These are phyloP conservation scores for Parnassius smintheus DNA, from an alignment of 2,888 invertebrate species.

Conservation along the genomic window DNA sequence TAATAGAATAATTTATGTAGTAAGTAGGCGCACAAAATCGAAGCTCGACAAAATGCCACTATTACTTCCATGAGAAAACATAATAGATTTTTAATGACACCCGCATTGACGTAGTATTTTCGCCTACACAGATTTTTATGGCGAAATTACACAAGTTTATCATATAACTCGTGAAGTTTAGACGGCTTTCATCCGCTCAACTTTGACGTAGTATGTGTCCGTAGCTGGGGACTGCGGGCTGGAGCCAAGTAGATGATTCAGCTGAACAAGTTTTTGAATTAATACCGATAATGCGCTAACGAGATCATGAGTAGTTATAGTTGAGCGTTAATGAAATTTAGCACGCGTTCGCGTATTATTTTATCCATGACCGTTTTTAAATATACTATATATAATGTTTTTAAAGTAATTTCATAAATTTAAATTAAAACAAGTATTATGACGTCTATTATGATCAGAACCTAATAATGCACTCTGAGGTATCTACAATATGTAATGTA, in stretches of 20 bases:
- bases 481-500: too few species aligned
- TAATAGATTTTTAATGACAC: conserved; percentile 13
- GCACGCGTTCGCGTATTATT: background rate
- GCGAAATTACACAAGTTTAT: conserved; percentile 13
- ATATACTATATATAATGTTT: background rate
- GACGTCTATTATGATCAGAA: too few species aligned
- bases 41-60: background rate
- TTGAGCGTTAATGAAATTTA: conserved; percentile 9
- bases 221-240: conserved; percentile 7
- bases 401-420: too few species aligned
- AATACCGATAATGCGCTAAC: conserved; percentile 21
- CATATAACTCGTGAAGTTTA: conserved; percentile 14
- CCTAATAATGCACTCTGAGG: too few species aligned
- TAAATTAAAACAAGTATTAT: too few species aligned
- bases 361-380: background rate
- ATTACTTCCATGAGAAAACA: background rate
- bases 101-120: conserved; percentile 3
- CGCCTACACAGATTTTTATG: conserved; percentile 6
- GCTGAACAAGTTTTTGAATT: conserved; percentile 23
- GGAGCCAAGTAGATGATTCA: conserved; percentile 20
- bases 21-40: background rate
- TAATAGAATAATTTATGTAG: too few species aligned
- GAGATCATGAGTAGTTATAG: conserved; percentile 9
- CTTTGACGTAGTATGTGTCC: conserved; percentile 3
- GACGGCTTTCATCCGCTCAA: conserved; percentile 16